Percentiles rank a stretch among this genome's conserved stretches.
Evolutionary conservation across 2,113 vertebrate species (phyloP).

Genomic region (Tychaedon coryphoeus): DNA sequence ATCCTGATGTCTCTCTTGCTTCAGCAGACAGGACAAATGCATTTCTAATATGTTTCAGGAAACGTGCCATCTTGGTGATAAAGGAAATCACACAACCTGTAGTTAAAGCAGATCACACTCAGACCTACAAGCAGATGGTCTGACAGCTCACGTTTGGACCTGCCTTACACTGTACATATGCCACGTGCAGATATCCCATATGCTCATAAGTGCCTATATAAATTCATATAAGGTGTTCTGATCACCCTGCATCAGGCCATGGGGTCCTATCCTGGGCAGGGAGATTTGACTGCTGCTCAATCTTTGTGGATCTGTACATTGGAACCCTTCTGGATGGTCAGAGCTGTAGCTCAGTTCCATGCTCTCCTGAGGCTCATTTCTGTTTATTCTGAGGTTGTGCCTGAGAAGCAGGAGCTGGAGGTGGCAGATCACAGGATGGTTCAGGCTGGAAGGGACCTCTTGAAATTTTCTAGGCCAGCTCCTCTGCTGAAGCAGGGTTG

Average conservation of each 20-base stretch:
- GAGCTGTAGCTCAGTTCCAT: background rate
- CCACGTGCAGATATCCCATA: background rate
- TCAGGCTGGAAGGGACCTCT: background rate
- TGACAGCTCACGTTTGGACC: background rate
- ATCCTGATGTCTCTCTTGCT: background rate
- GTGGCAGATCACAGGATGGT: background rate
- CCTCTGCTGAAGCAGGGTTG: background rate
- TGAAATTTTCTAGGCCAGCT: background rate
- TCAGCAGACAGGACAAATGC: background rate
- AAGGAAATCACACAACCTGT: background rate
- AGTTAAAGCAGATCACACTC: background rate
- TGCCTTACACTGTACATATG: background rate
- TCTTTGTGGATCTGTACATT: background rate
- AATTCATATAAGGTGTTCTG: background rate
- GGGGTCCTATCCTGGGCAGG: background rate
- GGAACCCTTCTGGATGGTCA: no score
- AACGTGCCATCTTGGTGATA: background rate
- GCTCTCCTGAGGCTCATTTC: background rate
- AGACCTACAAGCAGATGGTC: background rate
- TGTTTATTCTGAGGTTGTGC: background rate
- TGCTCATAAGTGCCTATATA: fast-evolving
- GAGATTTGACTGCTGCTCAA: background rate
- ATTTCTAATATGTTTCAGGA: background rate
- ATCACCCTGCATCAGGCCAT: background rate
- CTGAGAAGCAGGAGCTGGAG: background rate